Evolutionary conservation across 2,113 vertebrate genomes (phyloP), one percentile per base, ranked within the genome.

Genomic region (Orientallactaga bullata): DNA sequence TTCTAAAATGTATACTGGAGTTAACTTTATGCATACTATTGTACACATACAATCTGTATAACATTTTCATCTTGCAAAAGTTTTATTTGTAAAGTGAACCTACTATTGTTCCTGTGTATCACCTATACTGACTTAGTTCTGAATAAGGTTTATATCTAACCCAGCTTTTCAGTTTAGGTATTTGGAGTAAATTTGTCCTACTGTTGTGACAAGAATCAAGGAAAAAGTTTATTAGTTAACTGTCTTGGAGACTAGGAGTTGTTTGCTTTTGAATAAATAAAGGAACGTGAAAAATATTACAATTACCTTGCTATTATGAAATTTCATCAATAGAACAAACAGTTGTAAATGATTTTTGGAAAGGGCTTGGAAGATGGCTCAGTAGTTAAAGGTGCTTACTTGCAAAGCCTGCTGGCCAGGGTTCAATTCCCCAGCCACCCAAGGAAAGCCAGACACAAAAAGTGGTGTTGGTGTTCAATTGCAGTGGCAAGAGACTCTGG

Each of bases 141-240:
- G 24, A 82, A 96, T 2, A 73, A 85, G 71, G 23, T 82, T 88
- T 63, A 69, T 71, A 73, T 60, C 16, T 21, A 95, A 68, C 77
- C 58, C 23, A 86, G 80, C 39, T 80, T 95, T 95, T 94, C 23
- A 85, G 88, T 93, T 90, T 51, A 72, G 74, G 30, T 61, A 82
- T 39, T 77, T 51, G 79, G 63, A 88, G 24, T 76, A 90, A 55
- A 76, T 72, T 39, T 94, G 9, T 20, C 76, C 73, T 79, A 68
- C 32, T 80, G 3, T 71, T 78, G 8, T 66, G n/a, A 35, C 21
- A 89, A 95, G 7, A 88, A 90, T 5, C 37, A 47, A 74, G 68
- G 32, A 80, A 79, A 23, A 3, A 66, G 26, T 63, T 90, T 26
- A 84, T 74, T 85, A 76, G n/a, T 51, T 84, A 85, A 89, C n/a